Conservation (phyloP, 2,797 vertebrate species). For the Luscinia megarhynchos region DNA sequence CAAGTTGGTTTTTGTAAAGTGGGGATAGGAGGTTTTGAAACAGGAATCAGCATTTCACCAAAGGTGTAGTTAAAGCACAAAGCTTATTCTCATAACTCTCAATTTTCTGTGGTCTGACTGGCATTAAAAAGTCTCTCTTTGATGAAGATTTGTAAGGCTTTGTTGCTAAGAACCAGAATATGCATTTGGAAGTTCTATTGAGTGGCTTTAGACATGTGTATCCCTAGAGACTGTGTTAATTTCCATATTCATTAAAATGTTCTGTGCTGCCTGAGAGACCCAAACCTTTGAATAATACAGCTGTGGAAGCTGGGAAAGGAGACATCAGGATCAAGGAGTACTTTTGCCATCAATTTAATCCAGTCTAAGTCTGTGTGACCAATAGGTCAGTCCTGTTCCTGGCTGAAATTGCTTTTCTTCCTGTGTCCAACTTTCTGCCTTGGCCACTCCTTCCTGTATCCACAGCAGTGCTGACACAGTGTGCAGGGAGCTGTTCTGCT, state of each 20-base stretch:
- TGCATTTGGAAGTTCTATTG: constrained; percentile 15
- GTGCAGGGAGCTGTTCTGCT: not conserved
- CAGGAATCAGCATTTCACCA: not conserved
- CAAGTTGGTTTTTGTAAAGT: not conserved
- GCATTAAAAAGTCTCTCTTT: not conserved
- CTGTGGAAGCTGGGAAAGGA: not conserved
- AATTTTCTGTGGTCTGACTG: not conserved
- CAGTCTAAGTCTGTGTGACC: not conserved
- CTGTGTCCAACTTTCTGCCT: not conserved
- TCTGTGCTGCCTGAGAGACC: not conserved
- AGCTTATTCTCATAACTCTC: not conserved
- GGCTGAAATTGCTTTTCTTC: not conserved
- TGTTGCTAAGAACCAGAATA: constrained; percentile 24
- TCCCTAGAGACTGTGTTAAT: constrained; percentile 22
- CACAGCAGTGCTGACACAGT: not conserved
- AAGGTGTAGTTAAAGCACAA: not conserved
- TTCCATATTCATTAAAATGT: constrained; percentile 16
- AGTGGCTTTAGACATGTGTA: constrained; percentile 10
- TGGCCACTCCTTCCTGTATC: not conserved
- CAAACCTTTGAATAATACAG: not conserved
- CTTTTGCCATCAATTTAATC: not conserved
- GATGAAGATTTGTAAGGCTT: constrained; percentile 1
- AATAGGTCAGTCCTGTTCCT: not conserved
- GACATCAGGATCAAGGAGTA: not conserved
- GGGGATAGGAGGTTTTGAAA: not conserved